A percentile compares a stretch with the other conserved stretches of the same genome.
Evolutionary conservation across 2,113 vertebrate species (phyloP).

Genomic region (Shinisaurus crocodilurus): DNA sequence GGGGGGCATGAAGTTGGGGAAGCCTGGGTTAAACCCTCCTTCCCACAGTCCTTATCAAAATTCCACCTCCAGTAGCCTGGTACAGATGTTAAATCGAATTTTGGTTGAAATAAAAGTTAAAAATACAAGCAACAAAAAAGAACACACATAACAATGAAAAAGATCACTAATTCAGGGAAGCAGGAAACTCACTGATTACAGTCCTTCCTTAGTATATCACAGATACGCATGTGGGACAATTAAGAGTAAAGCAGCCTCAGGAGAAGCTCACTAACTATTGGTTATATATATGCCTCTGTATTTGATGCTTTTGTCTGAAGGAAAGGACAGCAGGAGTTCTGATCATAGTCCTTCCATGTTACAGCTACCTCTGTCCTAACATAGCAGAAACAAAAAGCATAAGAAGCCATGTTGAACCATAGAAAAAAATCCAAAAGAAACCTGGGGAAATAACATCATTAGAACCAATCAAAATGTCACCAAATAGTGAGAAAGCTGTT

Average conservation of each 20-base stretch:
- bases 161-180: neutral
- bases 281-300: accelerated
- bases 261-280: neutral
- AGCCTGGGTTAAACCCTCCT: neutral
- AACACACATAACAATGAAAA: neutral
- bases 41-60: neutral
- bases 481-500: neutral
- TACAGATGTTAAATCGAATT: neutral
- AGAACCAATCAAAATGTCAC: neutral
- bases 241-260: neutral
- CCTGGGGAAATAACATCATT: neutral
- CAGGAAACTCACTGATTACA: neutral
- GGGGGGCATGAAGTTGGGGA: neutral
- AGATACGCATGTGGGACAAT: neutral
- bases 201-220: neutral
- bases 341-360: neutral
- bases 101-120: neutral
- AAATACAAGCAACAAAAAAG: neutral
- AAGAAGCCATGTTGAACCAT: neutral
- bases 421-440: neutral
- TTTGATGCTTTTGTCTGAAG: neutral
- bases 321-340: neutral
- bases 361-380: neutral
- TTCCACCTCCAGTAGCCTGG: neutral
- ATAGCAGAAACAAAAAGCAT: neutral